Percentiles rank a stretch among this genome's conserved stretches.
Evolutionary conservation across 2,797 vertebrate species (phyloP).

Genomic region (Capromys pilorides): DNA sequence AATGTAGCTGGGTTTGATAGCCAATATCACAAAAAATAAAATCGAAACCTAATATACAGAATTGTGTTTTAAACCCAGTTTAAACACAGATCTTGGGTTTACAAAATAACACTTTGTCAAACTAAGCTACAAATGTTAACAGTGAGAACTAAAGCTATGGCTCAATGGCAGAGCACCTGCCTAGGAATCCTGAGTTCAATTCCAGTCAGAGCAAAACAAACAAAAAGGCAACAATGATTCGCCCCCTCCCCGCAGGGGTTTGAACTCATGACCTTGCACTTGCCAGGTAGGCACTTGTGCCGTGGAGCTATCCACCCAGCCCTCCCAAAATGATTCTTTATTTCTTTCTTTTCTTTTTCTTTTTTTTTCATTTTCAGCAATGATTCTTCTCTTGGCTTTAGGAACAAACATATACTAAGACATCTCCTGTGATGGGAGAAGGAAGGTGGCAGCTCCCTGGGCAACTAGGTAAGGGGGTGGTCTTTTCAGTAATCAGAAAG

Average conservation of each 20-base stretch:
- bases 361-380: neutral
- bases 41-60: slow-evolving; percentile 46
- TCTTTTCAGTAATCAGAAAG: slow-evolving; percentile 35
- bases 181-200: neutral
- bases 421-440: neutral
- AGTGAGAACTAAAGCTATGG: neutral
- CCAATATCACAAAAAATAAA: neutral
- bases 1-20: neutral
- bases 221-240: neutral
- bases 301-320: too few species aligned
- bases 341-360: too few species aligned
- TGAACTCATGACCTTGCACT: too few species aligned
- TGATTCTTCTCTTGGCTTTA: slow-evolving; percentile 26
- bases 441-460: neutral
- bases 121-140: slow-evolving; percentile 47
- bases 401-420: slow-evolving; percentile 18
- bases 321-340: too few species aligned
- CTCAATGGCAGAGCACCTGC: neutral
- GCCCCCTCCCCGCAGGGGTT: too few species aligned
- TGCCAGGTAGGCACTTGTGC: too few species aligned
- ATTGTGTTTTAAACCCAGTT: slow-evolving; percentile 47
- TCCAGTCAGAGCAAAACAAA: neutral
- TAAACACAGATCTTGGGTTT: slow-evolving; percentile 5
- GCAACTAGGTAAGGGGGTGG: neutral
- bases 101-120: slow-evolving; percentile 50